Percentiles rank a stretch among this genome's conserved stretches.
Evolutionary conservation across 2,797 vertebrate species (phyloP).

Genomic region (Rhinella marina): DNA sequence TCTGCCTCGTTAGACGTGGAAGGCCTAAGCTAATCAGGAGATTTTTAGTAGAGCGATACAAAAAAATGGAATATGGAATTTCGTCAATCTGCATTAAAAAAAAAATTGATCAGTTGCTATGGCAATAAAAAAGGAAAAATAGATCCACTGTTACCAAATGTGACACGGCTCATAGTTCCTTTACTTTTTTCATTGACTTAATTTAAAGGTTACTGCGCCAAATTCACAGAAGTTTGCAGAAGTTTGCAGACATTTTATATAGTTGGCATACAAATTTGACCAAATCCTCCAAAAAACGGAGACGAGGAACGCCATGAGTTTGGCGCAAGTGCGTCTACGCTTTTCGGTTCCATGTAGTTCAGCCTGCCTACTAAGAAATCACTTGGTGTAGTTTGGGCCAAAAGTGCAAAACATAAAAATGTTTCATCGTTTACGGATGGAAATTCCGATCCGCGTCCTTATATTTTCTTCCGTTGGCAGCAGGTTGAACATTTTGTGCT

Average conservation of each 20-base stretch:
- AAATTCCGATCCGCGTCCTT: background rate
- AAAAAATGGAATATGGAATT: background rate
- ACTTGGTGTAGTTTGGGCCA: background rate
- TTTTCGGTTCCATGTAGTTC: background rate
- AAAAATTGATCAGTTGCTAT: too few species aligned
- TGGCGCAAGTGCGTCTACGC: background rate
- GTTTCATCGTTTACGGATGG: background rate
- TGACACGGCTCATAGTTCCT: too few species aligned
- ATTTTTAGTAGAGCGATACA: background rate
- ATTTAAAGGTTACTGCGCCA: background rate
- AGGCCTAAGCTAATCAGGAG: background rate
- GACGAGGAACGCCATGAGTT: background rate
- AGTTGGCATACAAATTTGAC: background rate
- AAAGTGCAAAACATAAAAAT: background rate
- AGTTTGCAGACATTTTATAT: background rate
- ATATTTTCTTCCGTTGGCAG: background rate
- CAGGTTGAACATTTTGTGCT: slow-evolving; percentile 14
- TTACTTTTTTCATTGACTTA: background rate
- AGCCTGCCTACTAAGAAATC: background rate
- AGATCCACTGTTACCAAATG: too few species aligned
- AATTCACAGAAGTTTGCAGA: background rate
- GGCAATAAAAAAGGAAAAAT: too few species aligned
- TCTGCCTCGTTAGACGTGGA: background rate
- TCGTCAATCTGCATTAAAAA: too few species aligned
- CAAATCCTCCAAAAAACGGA: background rate